These are phyloP conservation scores for Vulpes ferrilata DNA, from an alignment of 2,113 vertebrate species.

Conservation along the genomic window DNA sequence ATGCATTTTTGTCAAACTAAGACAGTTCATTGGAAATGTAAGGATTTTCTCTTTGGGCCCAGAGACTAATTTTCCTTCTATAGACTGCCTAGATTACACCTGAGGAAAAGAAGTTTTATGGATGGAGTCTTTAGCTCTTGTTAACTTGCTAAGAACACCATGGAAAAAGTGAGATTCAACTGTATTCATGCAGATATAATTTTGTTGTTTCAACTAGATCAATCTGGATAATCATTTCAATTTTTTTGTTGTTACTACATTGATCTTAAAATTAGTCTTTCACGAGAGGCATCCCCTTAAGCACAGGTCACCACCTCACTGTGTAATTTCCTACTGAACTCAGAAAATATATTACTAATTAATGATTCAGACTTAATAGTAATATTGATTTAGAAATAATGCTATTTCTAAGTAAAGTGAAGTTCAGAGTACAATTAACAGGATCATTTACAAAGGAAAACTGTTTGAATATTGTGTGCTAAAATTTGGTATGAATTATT, in stretches of 20 bases:
- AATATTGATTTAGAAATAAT: conserved; percentile 38
- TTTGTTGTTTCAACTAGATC: conserved; percentile 25
- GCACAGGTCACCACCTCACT: not conserved
- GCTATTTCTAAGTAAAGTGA: not conserved
- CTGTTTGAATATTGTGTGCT: not conserved
- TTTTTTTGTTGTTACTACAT: not conserved
- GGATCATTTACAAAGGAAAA: not conserved
- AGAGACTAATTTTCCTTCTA: not conserved
- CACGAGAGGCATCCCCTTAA: not conserved
- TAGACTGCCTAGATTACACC: not conserved
- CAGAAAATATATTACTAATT: conserved; percentile 51
- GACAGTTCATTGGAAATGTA: not conserved
- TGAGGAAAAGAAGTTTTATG: not conserved
- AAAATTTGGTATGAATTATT: not conserved
- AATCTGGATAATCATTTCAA: not conserved
- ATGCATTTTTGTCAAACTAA: conserved; percentile 20
- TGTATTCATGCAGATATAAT: not conserved
- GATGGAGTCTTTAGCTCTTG: not conserved
- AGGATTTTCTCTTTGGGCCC: not conserved
- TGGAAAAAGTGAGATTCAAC: not conserved
- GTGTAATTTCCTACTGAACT: not conserved
- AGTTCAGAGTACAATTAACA: conserved; percentile 24
- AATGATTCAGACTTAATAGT: conserved; percentile 20
- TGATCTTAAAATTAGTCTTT: conserved; percentile 22
- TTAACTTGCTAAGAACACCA: not conserved